Evolutionary conservation across 2,797 vertebrate species (phyloP).

Genomic region (Megalops cyprinoides): DNA sequence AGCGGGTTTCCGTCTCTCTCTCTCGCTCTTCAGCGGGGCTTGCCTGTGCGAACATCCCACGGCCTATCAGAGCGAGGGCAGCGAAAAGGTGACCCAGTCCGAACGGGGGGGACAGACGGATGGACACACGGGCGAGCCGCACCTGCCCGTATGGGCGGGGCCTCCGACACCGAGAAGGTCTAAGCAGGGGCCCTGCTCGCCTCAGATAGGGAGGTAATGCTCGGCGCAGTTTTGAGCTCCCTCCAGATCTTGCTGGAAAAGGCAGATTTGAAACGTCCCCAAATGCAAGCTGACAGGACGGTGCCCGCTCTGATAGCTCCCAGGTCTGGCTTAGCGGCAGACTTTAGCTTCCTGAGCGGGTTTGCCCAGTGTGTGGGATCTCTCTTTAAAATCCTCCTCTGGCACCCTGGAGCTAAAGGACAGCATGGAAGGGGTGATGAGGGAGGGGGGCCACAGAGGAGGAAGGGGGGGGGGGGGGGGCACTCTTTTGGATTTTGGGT

Average conservation of each 20-base stretch:
- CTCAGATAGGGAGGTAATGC: constrained; percentile 8
- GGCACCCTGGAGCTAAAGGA: constrained; percentile 5
- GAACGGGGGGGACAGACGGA: constrained; percentile 3
- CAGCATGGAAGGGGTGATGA: neutral
- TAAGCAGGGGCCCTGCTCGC: neutral
- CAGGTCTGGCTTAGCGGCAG: constrained; percentile 36
- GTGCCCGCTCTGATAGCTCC: constrained; percentile 32
- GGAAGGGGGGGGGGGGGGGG: neutral
- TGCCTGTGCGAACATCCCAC: constrained; percentile 44
- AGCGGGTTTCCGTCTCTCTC: constrained; percentile 56
- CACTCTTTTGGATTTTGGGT: neutral
- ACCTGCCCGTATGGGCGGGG: neutral
- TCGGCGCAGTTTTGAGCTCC: constrained; percentile 34
- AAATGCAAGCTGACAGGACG: constrained; percentile 32
- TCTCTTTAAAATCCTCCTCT: constrained; percentile 36
- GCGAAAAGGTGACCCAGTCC: constrained; percentile 32
- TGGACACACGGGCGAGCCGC: neutral
- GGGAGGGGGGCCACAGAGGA: neutral
- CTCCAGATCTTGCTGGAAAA: constrained; percentile 45
- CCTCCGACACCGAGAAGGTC: neutral
- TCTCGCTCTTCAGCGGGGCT: constrained; percentile 49
- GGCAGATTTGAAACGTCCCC: constrained; percentile 30
- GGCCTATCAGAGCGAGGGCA: constrained; percentile 31
- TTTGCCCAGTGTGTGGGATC: constrained; percentile 28
- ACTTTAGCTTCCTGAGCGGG: constrained; percentile 28